Conservation (phyloP, 2,888 invertebrate species). For the Trissonchulus sp. region DNA sequence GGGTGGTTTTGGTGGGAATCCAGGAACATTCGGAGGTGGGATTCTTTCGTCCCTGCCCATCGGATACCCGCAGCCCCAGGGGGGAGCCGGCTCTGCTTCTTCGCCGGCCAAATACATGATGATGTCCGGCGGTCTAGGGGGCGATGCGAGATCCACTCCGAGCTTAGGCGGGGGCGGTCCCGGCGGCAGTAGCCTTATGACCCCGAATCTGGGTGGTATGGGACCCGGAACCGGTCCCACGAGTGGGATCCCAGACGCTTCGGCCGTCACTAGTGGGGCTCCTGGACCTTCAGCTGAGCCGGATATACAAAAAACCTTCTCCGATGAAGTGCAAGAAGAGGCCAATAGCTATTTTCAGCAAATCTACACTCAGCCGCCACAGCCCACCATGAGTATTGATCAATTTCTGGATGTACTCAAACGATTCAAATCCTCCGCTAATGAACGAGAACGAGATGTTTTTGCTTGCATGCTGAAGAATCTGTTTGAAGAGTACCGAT, state of each 20-base stretch:
- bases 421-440: constrained; percentile 83
- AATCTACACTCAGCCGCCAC: constrained; percentile 90
- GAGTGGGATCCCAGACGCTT: not conserved
- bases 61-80: not conserved
- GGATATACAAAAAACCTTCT: constrained; percentile 66
- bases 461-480: constrained; percentile 94
- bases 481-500: constrained; percentile 94
- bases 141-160: not conserved
- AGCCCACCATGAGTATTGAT: constrained; percentile 69
- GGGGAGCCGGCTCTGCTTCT: not conserved
- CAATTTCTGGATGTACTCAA: constrained; percentile 93
- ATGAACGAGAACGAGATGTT: constrained; percentile 71
- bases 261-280: constrained; percentile 30
- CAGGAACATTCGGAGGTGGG: no score
- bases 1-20: no score
- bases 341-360: constrained; percentile 97
- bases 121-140: not conserved
- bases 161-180: not conserved
- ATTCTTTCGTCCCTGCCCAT: no score
- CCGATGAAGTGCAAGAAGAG: constrained; percentile 96
- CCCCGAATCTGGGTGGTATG: no score
- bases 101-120: constrained; percentile 1
- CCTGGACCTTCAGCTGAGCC: constrained; percentile 53
- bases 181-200: no score
- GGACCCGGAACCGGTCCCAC: constrained; percentile 29